A percentile compares a stretch with the other conserved stretches of the same genome.
phyloP scores from a whole-genome alignment of 2,888 invertebrate genomes.

The Drosophila mayaguana region DNA sequence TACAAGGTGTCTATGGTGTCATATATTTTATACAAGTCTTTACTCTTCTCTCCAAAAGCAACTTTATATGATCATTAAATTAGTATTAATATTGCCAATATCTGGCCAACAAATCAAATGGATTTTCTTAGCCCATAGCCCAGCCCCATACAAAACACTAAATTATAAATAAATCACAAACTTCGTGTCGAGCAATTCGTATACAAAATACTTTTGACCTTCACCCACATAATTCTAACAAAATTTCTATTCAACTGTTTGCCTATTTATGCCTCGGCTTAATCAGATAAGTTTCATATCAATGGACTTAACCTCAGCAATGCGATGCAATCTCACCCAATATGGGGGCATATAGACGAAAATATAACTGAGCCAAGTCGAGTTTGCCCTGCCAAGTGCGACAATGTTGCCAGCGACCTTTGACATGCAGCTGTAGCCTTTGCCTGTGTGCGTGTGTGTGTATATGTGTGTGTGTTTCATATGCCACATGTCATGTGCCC shows the following conservation, averaged over 20 bases:
- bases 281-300: conserved; percentile 37
- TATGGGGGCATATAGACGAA: conserved; percentile 40
- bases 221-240: conserved; percentile 7
- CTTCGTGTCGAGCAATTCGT: neutral
- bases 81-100: no score
- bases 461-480: conserved; percentile 43
- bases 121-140: neutral
- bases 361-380: conserved; percentile 6
- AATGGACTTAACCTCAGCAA: conserved; percentile 44
- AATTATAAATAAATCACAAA: neutral
- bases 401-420: conserved; percentile 61
- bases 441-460: conserved; percentile 4
- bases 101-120: neutral
- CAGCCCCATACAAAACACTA: neutral
- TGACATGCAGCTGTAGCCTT: conserved; percentile 65
- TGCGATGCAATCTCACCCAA: conserved; percentile 44
- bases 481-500: conserved; percentile 71
- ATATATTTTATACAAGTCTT: no score
- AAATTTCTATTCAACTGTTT: conserved; percentile 17
- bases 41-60: no score
- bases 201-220: neutral
- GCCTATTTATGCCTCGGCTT: conserved; percentile 7
- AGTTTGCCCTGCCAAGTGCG: conserved; percentile 21
- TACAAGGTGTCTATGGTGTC: no score
- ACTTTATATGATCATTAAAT: no score